These are phyloP conservation scores for Bradypus variegatus DNA, from an alignment of 2,797 vertebrate species.

Conservation along the genomic window DNA sequence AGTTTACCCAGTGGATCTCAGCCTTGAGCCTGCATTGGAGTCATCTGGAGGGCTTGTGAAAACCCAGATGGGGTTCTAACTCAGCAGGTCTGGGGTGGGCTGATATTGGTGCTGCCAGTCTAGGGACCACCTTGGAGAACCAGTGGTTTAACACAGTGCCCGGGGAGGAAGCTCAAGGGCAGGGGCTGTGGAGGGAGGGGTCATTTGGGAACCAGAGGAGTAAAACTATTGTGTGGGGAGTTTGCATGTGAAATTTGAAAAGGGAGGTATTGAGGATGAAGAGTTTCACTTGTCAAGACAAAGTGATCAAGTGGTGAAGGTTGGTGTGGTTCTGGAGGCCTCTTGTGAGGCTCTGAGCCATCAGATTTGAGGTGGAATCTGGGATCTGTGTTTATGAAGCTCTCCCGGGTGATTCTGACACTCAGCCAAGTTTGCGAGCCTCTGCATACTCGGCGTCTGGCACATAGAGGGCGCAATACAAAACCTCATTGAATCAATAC, in stretches of 20 bases:
- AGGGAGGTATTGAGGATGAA: neutral
- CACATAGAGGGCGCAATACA: neutral
- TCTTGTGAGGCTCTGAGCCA: neutral
- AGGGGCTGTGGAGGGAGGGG: neutral
- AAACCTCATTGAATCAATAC: neutral
- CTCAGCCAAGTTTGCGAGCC: neutral
- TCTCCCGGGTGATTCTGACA: neutral
- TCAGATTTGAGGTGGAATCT: neutral
- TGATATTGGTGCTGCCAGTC: neutral
- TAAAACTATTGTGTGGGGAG: neutral
- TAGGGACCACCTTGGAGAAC: neutral
- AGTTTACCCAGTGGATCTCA: neutral
- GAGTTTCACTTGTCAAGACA: neutral
- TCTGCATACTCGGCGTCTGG: neutral
- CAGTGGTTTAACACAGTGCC: neutral
- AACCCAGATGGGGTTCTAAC: neutral
- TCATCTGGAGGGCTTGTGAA: neutral
- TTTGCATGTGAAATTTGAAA: neutral
- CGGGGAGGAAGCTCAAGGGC: neutral
- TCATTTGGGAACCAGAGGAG: neutral
- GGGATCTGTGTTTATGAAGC: neutral
- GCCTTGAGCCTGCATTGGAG: neutral
- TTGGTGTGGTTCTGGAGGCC: neutral
- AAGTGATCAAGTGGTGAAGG: neutral
- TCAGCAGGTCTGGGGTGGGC: neutral